Conservation (phyloP, 2,113 vertebrate genomes). For the Aspidoscelis tigris region DNA sequence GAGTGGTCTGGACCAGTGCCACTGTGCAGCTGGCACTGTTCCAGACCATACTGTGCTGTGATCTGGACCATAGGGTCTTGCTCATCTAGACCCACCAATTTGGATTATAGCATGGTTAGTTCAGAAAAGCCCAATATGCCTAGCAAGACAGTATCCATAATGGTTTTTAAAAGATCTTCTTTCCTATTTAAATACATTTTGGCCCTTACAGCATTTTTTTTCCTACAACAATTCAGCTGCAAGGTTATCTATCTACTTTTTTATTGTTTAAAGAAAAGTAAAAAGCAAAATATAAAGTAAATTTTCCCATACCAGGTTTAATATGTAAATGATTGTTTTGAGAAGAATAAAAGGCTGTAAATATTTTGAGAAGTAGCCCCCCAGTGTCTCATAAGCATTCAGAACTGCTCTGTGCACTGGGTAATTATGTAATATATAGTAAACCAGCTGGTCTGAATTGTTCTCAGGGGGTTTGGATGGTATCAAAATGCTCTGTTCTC, state of each 20-base stretch:
- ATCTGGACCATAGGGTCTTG: no score
- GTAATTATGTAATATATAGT: slow-evolving; percentile 81
- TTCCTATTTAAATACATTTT: background rate
- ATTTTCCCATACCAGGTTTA: slow-evolving; percentile 73
- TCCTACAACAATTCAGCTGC: slow-evolving; percentile 36
- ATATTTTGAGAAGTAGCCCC: slow-evolving; percentile 84
- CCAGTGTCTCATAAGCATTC: slow-evolving; percentile 80
- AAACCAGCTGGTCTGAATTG: slow-evolving; percentile 79
- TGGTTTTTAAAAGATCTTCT: slow-evolving; percentile 1
- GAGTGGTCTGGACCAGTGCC: no score
- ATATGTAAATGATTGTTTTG: slow-evolving; percentile 84
- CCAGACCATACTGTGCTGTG: no score
- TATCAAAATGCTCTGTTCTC: slow-evolving; percentile 66
- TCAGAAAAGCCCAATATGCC: no score
- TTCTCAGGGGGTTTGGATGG: slow-evolving; percentile 74
- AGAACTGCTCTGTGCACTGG: slow-evolving; percentile 68
- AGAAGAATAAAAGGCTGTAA: slow-evolving; percentile 82
- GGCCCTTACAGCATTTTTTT: slow-evolving; percentile 28
- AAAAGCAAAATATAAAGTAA: slow-evolving; percentile 56
- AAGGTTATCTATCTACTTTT: background rate
- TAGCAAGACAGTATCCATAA: no score
- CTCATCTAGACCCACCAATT: no score
- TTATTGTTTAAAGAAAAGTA: slow-evolving; percentile 49
- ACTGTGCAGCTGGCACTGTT: no score
- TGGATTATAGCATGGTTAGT: no score